These are phyloP conservation scores for Macrochelys suwanniensis DNA, from an alignment of 2,797 vertebrate species.

Conservation along the genomic window DNA sequence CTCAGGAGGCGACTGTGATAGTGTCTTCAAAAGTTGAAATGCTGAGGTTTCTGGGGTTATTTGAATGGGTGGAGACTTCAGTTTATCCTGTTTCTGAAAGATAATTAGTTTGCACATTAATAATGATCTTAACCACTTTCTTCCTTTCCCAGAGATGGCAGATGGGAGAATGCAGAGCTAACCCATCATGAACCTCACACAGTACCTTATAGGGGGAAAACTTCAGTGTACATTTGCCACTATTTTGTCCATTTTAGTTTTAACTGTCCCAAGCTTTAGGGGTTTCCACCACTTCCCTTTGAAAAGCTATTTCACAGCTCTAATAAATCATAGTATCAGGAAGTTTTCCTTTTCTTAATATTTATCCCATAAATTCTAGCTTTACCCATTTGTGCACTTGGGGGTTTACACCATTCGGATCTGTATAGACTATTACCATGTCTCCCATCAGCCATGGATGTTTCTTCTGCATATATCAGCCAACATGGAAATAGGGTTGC, in stretches of 20 bases:
- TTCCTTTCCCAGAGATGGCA: background rate
- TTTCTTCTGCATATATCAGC: background rate
- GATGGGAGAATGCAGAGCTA: background rate
- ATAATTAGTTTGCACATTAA: background rate
- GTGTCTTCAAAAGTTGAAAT: background rate
- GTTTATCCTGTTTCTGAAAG: background rate
- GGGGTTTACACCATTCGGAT: background rate
- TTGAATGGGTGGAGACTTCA: accelerated
- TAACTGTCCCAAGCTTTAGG: background rate
- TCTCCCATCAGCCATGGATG: background rate
- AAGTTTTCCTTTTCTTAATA: background rate
- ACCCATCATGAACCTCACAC: background rate
- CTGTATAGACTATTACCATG: background rate
- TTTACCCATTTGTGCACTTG: background rate
- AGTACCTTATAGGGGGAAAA: background rate
- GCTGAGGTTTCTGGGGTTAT: accelerated
- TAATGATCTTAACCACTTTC: background rate
- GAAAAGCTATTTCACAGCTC: background rate
- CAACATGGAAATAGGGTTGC: background rate
- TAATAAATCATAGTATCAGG: background rate
- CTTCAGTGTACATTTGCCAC: background rate
- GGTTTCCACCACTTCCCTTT: background rate
- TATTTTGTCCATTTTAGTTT: background rate
- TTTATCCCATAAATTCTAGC: background rate
- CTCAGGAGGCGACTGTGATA: accelerated